Conservation (phyloP, 2,797 vertebrate genomes). For the Takifugu ocellatus region DNA sequence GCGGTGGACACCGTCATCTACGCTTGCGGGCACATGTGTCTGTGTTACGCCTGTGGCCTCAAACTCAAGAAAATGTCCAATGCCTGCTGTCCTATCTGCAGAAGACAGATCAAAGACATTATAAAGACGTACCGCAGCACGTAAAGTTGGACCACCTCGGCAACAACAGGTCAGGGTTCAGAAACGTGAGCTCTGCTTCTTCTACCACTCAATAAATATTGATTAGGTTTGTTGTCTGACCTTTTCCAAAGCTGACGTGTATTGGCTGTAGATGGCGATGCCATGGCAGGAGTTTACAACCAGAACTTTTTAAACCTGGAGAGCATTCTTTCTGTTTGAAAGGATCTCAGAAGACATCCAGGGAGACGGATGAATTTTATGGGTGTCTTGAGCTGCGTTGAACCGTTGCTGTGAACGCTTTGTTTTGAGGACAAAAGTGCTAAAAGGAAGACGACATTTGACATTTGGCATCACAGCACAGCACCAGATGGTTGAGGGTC, state of each 20-base stretch:
- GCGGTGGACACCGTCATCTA: conserved; percentile 95
- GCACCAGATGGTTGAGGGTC: conserved; percentile 44
- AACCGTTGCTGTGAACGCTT: conserved; percentile 24
- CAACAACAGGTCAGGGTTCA: conserved; percentile 41
- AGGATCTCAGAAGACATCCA: conserved; percentile 37
- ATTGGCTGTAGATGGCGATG: conserved; percentile 10
- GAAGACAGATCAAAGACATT: conserved; percentile 94
- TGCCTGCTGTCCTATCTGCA: conserved; percentile 94
- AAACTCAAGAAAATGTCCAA: conserved; percentile 95
- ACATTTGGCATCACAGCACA: conserved; percentile 18
- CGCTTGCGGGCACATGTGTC: conserved; percentile 96
- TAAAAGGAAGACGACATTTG: conserved; percentile 20
- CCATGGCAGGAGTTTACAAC: conserved; percentile 6
- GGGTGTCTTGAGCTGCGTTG: not conserved
- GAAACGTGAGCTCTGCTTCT: conserved; percentile 46
- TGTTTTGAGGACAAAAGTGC: conserved; percentile 45
- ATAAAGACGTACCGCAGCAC: conserved; percentile 96
- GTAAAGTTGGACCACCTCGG: conserved; percentile 64
- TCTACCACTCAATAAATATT: conserved; percentile 22
- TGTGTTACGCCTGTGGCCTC: conserved; percentile 91
- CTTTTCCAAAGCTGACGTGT: conserved; percentile 12
- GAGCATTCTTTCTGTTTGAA: conserved; percentile 37
- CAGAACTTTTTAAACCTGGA: conserved; percentile 19
- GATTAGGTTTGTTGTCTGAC: conserved; percentile 26
- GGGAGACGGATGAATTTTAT: conserved; percentile 29